Percentiles rank a stretch among this genome's conserved stretches.
phyloP scores from a whole-genome alignment of 1,140 invertebrate genomes.

The Lepidurus arcticus region DNA sequence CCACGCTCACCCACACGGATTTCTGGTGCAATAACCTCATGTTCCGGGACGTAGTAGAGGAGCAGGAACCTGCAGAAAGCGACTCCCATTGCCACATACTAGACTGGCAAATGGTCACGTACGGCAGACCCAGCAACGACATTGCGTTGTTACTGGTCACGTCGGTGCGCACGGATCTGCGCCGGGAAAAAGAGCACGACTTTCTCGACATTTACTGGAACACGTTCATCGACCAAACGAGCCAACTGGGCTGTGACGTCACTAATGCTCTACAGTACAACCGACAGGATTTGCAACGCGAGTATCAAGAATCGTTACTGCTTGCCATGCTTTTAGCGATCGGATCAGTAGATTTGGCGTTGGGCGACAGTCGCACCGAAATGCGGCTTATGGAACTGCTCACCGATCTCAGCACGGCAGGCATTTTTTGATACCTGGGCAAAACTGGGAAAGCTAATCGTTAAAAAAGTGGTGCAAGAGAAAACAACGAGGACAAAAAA shows the following conservation, averaged over 20 bases:
- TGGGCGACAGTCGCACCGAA: slow-evolving; percentile 62
- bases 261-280: slow-evolving; percentile 52
- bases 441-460: background rate
- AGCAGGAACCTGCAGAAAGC: slow-evolving; percentile 42
- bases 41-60: slow-evolving; percentile 51
- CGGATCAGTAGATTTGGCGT: slow-evolving; percentile 67
- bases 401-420: slow-evolving; percentile 55
- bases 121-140: slow-evolving; percentile 69
- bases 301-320: slow-evolving; percentile 64
- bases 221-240: slow-evolving; percentile 50
- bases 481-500: background rate
- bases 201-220: slow-evolving; percentile 65
- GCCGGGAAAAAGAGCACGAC: slow-evolving; percentile 54
- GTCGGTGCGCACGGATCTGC: slow-evolving; percentile 62
- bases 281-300: slow-evolving; percentile 52
- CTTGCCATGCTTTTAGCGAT: slow-evolving; percentile 67
- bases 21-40: slow-evolving; percentile 77
- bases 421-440: slow-evolving; percentile 44
- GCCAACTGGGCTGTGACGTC: slow-evolving; percentile 55
- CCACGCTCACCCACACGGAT: slow-evolving; percentile 68
- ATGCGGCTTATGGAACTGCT: slow-evolving; percentile 57
- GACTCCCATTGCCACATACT: slow-evolving; percentile 57
- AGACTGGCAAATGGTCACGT: slow-evolving; percentile 78
- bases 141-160: slow-evolving; percentile 69
- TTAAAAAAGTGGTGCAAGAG: background rate